phyloP scores from a whole-genome alignment of 1,140 invertebrate genomes.

The Drosophila pallidifrons region DNA sequence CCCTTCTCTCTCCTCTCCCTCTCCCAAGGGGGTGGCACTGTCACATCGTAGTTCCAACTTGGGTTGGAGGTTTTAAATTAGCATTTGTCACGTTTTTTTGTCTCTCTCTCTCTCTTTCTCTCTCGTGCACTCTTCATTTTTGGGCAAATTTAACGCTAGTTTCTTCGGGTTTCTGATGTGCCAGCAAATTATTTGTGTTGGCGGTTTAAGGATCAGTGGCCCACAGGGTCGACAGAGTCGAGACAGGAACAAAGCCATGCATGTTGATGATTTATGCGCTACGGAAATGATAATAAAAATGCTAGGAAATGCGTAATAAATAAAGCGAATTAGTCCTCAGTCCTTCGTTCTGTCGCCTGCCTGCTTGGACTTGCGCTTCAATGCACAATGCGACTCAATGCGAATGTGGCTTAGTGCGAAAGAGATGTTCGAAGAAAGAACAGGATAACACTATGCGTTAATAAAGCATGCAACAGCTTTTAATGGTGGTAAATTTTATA shows the following conservation, averaged over 20 bases:
- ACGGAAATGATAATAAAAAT: slow-evolving; percentile 83
- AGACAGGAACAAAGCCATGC: slow-evolving; percentile 32
- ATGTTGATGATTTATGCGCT: slow-evolving; percentile 72
- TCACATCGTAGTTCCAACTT: neutral
- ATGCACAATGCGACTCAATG: slow-evolving; percentile 30
- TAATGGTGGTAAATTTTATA: neutral
- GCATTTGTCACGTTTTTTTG: slow-evolving; percentile 80
- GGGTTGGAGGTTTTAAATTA: slow-evolving; percentile 79
- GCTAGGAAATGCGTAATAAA: slow-evolving; percentile 80
- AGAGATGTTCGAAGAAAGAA: slow-evolving; percentile 1
- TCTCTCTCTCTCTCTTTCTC: slow-evolving; percentile 16
- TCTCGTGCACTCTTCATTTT: slow-evolving; percentile 10
- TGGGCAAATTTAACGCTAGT: slow-evolving; percentile 70
- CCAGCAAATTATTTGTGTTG: slow-evolving; percentile 51
- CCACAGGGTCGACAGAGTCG: slow-evolving; percentile 9
- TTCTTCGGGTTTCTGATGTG: slow-evolving; percentile 53
- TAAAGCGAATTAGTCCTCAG: slow-evolving; percentile 74
- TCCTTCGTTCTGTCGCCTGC: slow-evolving; percentile 4
- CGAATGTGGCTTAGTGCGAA: slow-evolving; percentile 16
- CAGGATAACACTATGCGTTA: neutral
- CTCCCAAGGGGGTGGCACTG: neutral
- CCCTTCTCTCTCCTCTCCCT: neutral
- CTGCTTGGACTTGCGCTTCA: slow-evolving; percentile 51
- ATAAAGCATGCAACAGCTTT: slow-evolving; percentile 22
- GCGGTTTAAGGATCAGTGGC: slow-evolving; percentile 39